Evolutionary conservation across 2,888 invertebrate genomes (phyloP).

Genomic region (Seira ritae): DNA sequence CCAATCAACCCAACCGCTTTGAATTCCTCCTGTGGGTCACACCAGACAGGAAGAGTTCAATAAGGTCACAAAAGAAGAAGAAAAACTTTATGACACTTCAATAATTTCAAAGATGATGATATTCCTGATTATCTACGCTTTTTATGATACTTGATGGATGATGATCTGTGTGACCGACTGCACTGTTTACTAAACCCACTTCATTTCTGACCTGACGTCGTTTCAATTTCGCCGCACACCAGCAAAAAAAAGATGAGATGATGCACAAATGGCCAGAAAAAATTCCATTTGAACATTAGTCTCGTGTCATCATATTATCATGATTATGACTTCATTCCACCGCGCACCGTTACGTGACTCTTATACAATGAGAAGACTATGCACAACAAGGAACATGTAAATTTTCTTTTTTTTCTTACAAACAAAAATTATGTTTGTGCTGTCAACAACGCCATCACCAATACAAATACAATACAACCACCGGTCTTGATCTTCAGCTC

Average conservation of each 20-base stretch:
- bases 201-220: background rate
- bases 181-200: background rate
- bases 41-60: background rate
- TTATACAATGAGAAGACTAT: constrained; percentile 12
- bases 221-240: background rate
- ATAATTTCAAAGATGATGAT: background rate
- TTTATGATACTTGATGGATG: constrained; percentile 3
- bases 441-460: background rate
- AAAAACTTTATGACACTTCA: background rate
- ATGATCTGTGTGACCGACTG: background rate
- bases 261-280: constrained; percentile 52
- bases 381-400: too few relatives aligned
- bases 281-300: constrained; percentile 48
- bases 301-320: constrained; percentile 20
- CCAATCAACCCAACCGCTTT: background rate
- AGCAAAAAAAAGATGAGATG: background rate
- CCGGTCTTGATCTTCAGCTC: too few relatives aligned
- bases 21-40: background rate
- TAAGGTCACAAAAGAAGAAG: background rate
- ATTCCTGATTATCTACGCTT: background rate
- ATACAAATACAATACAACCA: too few relatives aligned
- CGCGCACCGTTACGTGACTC: constrained; percentile 37
- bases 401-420: background rate
- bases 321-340: constrained; percentile 33
- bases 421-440: background rate